Conservation (phyloP, 1,140 invertebrate species). For the Papilio polytes region DNA sequence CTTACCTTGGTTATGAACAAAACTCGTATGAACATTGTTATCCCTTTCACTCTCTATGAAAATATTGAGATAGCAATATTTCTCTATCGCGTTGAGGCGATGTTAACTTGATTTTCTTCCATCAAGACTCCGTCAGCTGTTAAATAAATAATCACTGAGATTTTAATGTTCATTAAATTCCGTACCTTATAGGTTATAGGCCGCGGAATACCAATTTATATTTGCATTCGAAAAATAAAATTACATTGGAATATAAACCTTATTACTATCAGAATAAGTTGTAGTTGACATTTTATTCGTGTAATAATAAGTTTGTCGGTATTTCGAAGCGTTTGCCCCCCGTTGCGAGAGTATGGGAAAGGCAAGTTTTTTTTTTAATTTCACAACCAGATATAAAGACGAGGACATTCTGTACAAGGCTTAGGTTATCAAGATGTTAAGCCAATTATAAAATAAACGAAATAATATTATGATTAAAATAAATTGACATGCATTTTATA, state of each 20-base stretch:
- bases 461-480: conserved; percentile 7
- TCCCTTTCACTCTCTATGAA: too few relatives aligned
- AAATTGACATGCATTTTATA: not conserved
- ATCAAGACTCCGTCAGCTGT: conserved; percentile 30
- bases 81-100: not conserved
- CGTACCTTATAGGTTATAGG: conserved; percentile 38
- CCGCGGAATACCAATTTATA: conserved; percentile 24
- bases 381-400: conserved; percentile 36
- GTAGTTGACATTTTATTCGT: not conserved
- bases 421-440: conserved; percentile 25
- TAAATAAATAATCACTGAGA: conserved; percentile 38
- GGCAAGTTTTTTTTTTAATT: conserved; percentile 43
- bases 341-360: conserved; percentile 47
- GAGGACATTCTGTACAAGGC: conserved; percentile 29
- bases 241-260: not conserved
- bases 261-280: not conserved
- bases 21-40: not conserved
- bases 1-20: not conserved
- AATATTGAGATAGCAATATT: not conserved
- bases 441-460: conserved; percentile 16
- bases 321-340: conserved; percentile 46
- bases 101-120: conserved; percentile 21
- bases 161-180: conserved; percentile 48
- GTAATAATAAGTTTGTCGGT: not conserved
- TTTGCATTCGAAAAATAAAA: not conserved